Evolutionary conservation across 2,113 vertebrate species (phyloP).

Genomic region (Struthidea cinerea): DNA sequence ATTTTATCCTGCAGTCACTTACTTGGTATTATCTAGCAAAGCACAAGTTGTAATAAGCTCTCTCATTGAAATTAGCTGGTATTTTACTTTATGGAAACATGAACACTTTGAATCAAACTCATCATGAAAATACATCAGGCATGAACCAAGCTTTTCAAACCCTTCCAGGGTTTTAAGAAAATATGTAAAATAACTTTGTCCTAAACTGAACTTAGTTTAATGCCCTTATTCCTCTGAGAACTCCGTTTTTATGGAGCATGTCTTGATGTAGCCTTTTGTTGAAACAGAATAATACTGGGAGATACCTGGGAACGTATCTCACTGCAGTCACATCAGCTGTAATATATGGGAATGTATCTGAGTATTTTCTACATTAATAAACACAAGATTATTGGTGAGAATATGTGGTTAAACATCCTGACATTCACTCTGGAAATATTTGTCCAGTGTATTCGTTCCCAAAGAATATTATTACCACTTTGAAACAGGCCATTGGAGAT

Average conservation of each 20-base stretch:
- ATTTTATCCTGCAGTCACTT: background rate
- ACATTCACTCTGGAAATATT: conserved; percentile 28
- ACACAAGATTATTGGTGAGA: background rate
- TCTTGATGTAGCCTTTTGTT: background rate
- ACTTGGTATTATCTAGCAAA: background rate
- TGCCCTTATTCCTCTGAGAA: background rate
- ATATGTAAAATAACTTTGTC: background rate
- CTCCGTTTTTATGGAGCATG: background rate
- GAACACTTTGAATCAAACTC: background rate
- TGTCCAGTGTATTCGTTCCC: background rate
- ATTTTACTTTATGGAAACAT: background rate
- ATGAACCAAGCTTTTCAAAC: background rate
- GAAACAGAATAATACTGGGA: background rate
- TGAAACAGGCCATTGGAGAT: background rate
- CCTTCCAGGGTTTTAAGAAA: background rate
- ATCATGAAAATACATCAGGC: background rate
- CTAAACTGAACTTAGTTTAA: background rate
- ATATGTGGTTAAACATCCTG: conserved; percentile 12
- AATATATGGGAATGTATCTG: background rate
- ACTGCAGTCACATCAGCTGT: background rate
- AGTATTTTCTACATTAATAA: conserved; percentile 13
- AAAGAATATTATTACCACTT: background rate
- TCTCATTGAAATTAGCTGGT: background rate
- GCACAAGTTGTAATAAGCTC: background rate
- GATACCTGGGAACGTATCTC: background rate